Percentiles rank a stretch among this genome's conserved stretches.
phyloP scores from a whole-genome alignment of 23 tunicate species.

The Clavelina lepadiformis region DNA sequence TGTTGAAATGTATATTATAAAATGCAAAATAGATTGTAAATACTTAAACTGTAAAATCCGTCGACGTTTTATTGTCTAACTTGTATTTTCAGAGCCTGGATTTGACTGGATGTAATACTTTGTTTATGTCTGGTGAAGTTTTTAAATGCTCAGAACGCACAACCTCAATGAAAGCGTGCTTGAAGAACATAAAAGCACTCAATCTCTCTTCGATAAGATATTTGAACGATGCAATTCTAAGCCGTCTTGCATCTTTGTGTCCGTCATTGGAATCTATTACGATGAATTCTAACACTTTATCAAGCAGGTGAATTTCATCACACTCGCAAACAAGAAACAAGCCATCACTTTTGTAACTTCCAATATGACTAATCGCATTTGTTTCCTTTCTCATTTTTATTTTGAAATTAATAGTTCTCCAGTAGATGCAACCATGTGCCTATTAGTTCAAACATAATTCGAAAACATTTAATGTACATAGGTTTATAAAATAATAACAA shows the following conservation, averaged over 20 bases:
- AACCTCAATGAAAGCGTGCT: not conserved
- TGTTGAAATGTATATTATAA: not conserved
- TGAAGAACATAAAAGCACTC: conserved; percentile 19
- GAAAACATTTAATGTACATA: not conserved
- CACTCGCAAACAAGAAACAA: too few relatives aligned
- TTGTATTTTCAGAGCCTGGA: conserved; percentile 46
- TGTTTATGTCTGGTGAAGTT: conserved; percentile 47
- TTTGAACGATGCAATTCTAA: conserved; percentile 35
- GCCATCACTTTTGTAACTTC: too few relatives aligned
- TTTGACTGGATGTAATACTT: conserved; percentile 54
- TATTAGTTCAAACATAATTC: too few relatives aligned
- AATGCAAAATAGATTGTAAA: not conserved
- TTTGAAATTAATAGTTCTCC: too few relatives aligned
- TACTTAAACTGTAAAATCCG: not conserved
- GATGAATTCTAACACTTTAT: conserved; percentile 49
- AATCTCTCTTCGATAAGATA: conserved; percentile 49
- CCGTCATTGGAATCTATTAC: conserved; percentile 35
- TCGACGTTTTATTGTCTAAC: not conserved
- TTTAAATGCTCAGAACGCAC: conserved; percentile 6
- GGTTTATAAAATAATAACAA: too few relatives aligned
- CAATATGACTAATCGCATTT: too few relatives aligned
- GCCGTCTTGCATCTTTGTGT: conserved; percentile 22
- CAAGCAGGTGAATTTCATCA: conserved; percentile 41
- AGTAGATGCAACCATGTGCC: too few relatives aligned
- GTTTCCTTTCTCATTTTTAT: too few relatives aligned